Evolutionary conservation across 2,113 vertebrate species (phyloP).

Genomic region (Rhinoderma darwinii): DNA sequence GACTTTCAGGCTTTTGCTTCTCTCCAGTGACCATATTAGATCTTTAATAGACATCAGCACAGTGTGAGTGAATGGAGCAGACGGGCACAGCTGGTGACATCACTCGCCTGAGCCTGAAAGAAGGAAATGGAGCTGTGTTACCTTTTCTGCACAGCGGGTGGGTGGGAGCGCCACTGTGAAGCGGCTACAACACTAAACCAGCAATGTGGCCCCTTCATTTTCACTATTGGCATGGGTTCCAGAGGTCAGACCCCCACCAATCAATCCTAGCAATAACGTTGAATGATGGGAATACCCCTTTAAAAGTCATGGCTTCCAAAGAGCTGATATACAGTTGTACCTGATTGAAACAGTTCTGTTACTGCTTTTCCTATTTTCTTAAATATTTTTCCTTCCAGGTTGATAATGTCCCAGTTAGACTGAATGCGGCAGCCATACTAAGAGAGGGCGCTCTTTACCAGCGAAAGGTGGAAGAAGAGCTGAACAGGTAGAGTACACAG

Average conservation of each 20-base stretch:
- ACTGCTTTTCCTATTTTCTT: not conserved
- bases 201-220: not conserved
- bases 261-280: not conserved
- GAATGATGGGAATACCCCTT: not conserved
- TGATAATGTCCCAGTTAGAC: slow-evolving; percentile 76
- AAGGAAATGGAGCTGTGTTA: no score
- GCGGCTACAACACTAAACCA: no score
- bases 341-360: not conserved
- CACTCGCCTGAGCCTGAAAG: no score
- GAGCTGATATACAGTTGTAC: not conserved
- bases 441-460: slow-evolving; percentile 82
- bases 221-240: not conserved
- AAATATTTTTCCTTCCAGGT: slow-evolving; percentile 68
- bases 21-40: no score
- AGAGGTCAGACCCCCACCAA: not conserved
- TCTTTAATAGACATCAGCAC: no score
- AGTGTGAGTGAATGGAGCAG: no score
- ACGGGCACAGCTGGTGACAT: no score
- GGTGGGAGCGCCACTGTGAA: no score
- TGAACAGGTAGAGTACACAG: slow-evolving; percentile 76
- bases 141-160: no score
- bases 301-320: no score
- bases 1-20: no score
- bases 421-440: slow-evolving; percentile 87
- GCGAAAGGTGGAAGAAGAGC: slow-evolving; percentile 79